Conservation (phyloP, 2,888 invertebrate species). For the Teleiodes luculella region DNA sequence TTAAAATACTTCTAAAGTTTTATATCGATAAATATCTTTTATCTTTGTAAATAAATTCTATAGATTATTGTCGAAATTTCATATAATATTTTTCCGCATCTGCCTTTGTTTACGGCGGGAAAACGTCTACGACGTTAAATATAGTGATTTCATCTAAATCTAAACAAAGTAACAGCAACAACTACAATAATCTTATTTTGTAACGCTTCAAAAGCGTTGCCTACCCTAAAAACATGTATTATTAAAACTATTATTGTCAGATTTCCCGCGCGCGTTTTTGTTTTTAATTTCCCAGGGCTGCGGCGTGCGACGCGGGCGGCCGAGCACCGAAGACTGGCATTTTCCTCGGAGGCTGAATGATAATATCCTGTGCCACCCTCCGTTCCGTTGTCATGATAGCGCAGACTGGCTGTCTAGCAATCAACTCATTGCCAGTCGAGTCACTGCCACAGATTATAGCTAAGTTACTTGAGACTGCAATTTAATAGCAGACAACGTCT, state of each 20-base stretch:
- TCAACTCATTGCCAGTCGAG: slow-evolving; percentile 4
- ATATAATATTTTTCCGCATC: background rate
- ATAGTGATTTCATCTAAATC: slow-evolving; percentile 10
- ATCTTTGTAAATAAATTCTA: slow-evolving; percentile 26
- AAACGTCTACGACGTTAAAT: slow-evolving; percentile 17
- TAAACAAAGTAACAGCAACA: slow-evolving; percentile 1
- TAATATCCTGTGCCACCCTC: slow-evolving; percentile 48
- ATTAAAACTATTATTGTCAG: slow-evolving; percentile 47
- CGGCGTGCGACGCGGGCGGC: slow-evolving; percentile 53
- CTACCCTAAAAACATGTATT: slow-evolving; percentile 1
- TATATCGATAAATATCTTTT: slow-evolving; percentile 20
- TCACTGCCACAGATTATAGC: background rate
- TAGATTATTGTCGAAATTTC: slow-evolving; percentile 40
- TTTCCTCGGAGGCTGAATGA: slow-evolving; percentile 54
- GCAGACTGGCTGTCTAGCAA: slow-evolving; percentile 10
- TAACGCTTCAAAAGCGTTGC: slow-evolving; percentile 31
- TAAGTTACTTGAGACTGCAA: too few relatives aligned
- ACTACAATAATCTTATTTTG: slow-evolving; percentile 15
- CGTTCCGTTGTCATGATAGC: slow-evolving; percentile 1
- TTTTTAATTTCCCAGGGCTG: slow-evolving; percentile 22
- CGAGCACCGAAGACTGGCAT: slow-evolving; percentile 56
- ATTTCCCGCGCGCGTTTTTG: slow-evolving; percentile 36
- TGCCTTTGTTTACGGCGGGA: slow-evolving; percentile 33
- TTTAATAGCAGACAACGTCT: too few relatives aligned
- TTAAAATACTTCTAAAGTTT: slow-evolving; percentile 17